Evolutionary conservation across 2,113 vertebrate species (phyloP).

Genomic region (Hypanus sabinus): DNA sequence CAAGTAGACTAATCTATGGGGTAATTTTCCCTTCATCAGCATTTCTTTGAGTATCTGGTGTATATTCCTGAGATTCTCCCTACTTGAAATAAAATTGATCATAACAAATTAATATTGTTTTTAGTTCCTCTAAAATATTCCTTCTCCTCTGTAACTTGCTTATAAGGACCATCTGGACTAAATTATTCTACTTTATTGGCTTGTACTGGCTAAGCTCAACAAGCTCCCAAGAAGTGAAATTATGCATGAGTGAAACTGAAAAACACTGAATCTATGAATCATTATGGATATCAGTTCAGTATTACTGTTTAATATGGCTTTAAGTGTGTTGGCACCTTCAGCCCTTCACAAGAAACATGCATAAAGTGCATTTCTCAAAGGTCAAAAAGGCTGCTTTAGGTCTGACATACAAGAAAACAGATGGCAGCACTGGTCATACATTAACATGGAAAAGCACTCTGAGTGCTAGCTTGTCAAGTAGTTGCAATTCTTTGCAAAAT

Average conservation of each 20-base stretch:
- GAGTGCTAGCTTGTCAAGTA: constrained; percentile 19
- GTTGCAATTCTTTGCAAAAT: background rate
- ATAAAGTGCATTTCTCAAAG: background rate
- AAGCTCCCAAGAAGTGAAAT: background rate
- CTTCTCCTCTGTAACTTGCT: background rate
- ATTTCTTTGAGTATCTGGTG: background rate
- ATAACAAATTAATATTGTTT: background rate
- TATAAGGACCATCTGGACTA: background rate
- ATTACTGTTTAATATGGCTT: background rate
- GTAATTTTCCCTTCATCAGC: no score
- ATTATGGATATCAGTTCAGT: background rate
- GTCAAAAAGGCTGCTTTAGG: background rate
- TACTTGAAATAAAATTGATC: background rate
- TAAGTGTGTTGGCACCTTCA: background rate
- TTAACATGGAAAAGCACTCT: background rate
- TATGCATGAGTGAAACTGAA: background rate
- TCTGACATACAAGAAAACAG: background rate
- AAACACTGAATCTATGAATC: background rate
- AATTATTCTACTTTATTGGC: background rate
- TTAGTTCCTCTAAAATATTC: background rate
- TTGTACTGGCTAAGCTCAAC: constrained; percentile 3
- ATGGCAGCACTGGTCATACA: background rate
- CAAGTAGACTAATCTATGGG: background rate
- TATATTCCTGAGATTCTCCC: background rate
- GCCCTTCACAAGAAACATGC: background rate